Evolutionary conservation across 2,113 vertebrate genomes (phyloP).

Genomic region (Zeus faber): DNA sequence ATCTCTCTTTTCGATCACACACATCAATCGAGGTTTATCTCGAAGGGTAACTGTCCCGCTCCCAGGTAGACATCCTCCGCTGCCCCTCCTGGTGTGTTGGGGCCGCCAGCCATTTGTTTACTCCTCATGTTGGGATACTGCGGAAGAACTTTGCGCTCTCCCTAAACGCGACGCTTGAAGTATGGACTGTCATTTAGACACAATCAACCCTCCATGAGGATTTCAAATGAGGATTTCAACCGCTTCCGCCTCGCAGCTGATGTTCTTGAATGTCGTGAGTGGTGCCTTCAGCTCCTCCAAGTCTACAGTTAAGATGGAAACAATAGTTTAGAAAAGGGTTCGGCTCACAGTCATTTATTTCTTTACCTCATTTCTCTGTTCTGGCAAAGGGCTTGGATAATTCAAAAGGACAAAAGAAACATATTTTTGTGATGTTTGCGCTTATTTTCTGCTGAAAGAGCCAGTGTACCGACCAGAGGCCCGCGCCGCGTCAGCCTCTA

Average conservation of each 20-base stretch:
- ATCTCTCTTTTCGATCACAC: neutral
- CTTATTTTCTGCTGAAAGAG: no score
- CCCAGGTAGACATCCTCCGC: neutral
- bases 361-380: no score
- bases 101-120: conserved; percentile 3
- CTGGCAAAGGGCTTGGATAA: no score
- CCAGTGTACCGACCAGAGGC: conserved; percentile 54
- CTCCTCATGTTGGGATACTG: neutral
- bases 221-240: conserved; percentile 80
- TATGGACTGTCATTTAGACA: no score
- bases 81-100: neutral
- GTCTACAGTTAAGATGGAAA: conserved; percentile 47
- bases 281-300: conserved; percentile 35
- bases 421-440: no score
- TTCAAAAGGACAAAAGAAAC: no score
- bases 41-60: neutral
- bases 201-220: no score
- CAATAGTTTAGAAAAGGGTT: conserved; percentile 22
- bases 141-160: conserved; percentile 1
- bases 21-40: no score
- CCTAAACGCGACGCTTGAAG: neutral
- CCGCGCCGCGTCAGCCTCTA: conserved; percentile 20
- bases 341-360: no score
- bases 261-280: conserved; percentile 37
- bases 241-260: conserved; percentile 47